Conservation (phyloP, 2,888 invertebrate species). For the Eupithecia subfuscata region DNA sequence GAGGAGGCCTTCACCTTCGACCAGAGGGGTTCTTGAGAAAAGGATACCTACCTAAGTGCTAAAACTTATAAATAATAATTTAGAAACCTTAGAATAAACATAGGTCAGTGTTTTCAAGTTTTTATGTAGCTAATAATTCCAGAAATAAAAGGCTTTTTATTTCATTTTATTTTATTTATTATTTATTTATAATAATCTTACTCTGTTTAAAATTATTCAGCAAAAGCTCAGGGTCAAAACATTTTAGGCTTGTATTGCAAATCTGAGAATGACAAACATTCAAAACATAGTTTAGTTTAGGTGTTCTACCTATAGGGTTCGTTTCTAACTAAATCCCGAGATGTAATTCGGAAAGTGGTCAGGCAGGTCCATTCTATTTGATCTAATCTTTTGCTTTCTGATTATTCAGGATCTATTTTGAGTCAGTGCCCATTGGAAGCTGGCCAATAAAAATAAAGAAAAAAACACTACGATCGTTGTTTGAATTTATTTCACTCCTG, state of each 20-base stretch:
- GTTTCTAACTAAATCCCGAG: background rate
- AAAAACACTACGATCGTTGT: background rate
- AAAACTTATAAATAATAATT: no score
- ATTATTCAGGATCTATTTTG: constrained; percentile 6
- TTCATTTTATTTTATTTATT: no score
- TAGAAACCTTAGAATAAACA: no score
- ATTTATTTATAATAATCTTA: no score
- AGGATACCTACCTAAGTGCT: no score
- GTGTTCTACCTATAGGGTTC: background rate
- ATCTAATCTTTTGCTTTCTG: constrained; percentile 7
- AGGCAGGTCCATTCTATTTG: background rate
- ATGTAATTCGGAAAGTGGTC: background rate
- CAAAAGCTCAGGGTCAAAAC: background rate
- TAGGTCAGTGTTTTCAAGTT: no score
- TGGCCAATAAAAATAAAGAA: constrained; percentile 4
- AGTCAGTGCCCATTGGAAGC: constrained; percentile 6
- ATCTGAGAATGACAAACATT: background rate
- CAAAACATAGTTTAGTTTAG: background rate
- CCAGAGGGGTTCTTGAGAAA: no score
- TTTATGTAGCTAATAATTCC: no score
- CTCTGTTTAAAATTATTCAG: no score
- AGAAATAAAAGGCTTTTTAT: no score
- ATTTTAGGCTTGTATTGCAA: background rate
- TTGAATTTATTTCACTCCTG: background rate
- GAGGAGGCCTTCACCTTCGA: no score